Evolutionary conservation across 1,140 invertebrate genomes (phyloP), one percentile per base, ranked within the genome.

Genomic region (Papilio xuthus): DNA sequence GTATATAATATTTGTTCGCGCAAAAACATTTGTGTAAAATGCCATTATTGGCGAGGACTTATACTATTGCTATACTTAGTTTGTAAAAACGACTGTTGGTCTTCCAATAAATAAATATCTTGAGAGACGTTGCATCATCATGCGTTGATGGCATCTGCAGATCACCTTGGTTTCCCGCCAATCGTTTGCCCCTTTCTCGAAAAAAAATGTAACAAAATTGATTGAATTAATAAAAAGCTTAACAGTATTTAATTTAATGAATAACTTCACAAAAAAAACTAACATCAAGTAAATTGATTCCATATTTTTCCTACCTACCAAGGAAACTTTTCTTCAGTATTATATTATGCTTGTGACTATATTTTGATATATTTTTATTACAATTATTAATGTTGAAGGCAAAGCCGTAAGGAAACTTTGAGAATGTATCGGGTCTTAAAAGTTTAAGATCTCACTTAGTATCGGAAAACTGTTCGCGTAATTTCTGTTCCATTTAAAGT

Each of bases 401-500:
- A 63, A 41, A 18, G 32, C 47, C 73, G 28, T 76, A 76, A 76
- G 56, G 74, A 76, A 76, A 60, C 50, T 76, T 76, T 63, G 56
- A 76, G 74, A 76, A 76, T 76, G 74, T 76, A 76, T 76, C 74
- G 74, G 74, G 74, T 76, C 74, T 76, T 76, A 76, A 76, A 76
- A 76, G 74, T 76, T 76, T 76, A 76, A 76, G 74, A 76, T 76
- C 74, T 76, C 74, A 76, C 74, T 76, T 76, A 63, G 74, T 76
- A 76, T 76, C 53, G 74, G 74, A 76, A 76, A 76, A 76, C 74
- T 76, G 74, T 76, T 76, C 74, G 74, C 74, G 74, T 76, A 76
- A 76, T 76, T 76, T 76, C 74, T 60, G 53, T 76, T 76, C 74
- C 74, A 76, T 76, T 76, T 76, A 63, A 76, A 76, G 74, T 76